Evolutionary conservation across 1,140 invertebrate species (phyloP).

Genomic region (Drosophila chauvacae): DNA sequence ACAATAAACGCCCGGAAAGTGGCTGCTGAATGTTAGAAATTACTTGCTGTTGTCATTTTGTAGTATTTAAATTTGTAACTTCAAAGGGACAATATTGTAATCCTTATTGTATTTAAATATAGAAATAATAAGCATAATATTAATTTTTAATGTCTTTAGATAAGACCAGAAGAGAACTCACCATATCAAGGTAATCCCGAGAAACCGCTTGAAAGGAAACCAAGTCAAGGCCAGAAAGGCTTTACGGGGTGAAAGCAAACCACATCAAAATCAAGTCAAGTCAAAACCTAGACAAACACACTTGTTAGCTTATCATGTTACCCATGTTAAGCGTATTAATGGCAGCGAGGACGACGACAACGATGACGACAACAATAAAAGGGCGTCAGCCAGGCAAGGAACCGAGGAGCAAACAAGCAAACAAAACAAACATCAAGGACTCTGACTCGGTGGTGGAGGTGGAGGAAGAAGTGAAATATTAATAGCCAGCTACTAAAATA

Average conservation of each 20-base stretch:
- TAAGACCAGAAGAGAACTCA: not conserved
- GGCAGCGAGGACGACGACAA: constrained; percentile 37
- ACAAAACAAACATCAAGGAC: constrained; percentile 48
- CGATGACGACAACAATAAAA: constrained; percentile 44
- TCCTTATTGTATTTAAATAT: not conserved
- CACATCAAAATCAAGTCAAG: constrained; percentile 76
- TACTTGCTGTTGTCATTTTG: not conserved
- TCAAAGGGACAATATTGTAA: not conserved
- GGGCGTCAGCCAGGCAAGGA: constrained; percentile 50
- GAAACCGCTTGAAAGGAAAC: constrained; percentile 22
- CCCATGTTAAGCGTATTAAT: constrained; percentile 81
- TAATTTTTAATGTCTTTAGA: not conserved
- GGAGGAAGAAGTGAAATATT: constrained; percentile 70
- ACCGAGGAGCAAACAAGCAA: constrained; percentile 38
- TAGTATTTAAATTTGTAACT: not conserved
- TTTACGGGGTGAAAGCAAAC: constrained; percentile 33
- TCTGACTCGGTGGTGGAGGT: constrained; percentile 14
- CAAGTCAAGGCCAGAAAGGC: constrained; percentile 54
- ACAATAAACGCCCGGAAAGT: not conserved
- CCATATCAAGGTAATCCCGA: constrained; percentile 28
- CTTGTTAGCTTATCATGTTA: constrained; percentile 83
- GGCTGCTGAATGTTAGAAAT: not conserved
- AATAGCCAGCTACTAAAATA: constrained; percentile 80
- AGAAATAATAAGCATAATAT: not conserved
- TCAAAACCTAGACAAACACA: constrained; percentile 78